Conservation (phyloP, 1,140 invertebrate genomes). For the Bombus confusus region DNA sequence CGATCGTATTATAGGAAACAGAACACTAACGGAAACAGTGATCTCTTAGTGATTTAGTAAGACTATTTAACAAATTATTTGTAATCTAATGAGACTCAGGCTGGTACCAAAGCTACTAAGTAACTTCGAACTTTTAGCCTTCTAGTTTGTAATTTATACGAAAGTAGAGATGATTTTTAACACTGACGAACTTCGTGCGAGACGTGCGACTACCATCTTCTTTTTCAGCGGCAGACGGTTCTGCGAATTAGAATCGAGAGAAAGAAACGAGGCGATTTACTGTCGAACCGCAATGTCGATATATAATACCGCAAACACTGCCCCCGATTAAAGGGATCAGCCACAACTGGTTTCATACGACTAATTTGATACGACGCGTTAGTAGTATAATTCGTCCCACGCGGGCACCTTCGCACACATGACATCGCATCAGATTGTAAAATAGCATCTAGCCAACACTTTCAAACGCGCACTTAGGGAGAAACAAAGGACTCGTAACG, state of each 20-base stretch:
- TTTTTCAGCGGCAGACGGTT: not conserved
- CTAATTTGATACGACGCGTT: conserved; percentile 51
- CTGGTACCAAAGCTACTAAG: conserved; percentile 70
- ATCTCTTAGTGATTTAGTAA: conserved; percentile 69
- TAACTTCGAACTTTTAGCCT: conserved; percentile 65
- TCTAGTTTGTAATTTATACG: conserved; percentile 64
- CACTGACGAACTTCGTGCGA: conserved; percentile 32
- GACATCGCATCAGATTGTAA: not conserved
- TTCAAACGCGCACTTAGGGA: conserved; percentile 17
- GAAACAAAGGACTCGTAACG: not conserved
- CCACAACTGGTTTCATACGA: conserved; percentile 51
- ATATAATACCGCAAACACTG: conserved; percentile 45
- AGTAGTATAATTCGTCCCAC: conserved; percentile 22
- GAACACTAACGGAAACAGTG: conserved; percentile 50
- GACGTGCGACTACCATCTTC: conserved; percentile 54
- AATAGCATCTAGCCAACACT: not conserved
- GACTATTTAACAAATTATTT: conserved; percentile 74
- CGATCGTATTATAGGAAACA: not conserved
- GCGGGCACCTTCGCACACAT: not conserved
- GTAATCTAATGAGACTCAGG: conserved; percentile 73
- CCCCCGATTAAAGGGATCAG: conserved; percentile 35
- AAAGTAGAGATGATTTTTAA: conserved; percentile 35
- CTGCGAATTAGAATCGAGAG: not conserved
- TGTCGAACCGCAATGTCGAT: conserved; percentile 54
- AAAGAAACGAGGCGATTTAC: conserved; percentile 42